Base-by-base conservation (phyloP, 1,140 invertebrate genomes). In the Colletes gigas region DNA sequence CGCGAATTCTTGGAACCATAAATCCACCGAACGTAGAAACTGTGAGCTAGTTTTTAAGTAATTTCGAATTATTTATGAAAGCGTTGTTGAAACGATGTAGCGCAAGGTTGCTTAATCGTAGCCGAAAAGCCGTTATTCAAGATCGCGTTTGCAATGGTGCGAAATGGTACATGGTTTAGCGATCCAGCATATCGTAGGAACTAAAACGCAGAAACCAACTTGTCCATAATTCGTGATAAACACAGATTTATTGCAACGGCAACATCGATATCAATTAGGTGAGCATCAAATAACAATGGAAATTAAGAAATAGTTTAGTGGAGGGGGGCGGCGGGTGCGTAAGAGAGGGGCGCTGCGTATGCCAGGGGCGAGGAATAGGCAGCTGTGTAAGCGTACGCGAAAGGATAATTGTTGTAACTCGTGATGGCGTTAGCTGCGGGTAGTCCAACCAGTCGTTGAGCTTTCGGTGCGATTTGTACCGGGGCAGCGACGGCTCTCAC, bases 361-460 rank as follows among this genome's bases (percentile, higher is more conserved):
- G 92, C 89, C 3, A 92, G 57, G 1, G 93, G 92, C 14, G 92
- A 93, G 8, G 89, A 88, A 65, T 90, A 93, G 8, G 91, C 88
- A 5, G 90, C 84, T 7, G 90, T 86, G 39, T 92, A 92, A 1
- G 90, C 60, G 30, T 41, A 63, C 4, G 60, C 60, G 14, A 63
- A 7, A 7, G 60, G 60, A 30, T 63, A 63, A 15, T 30, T 63
- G 4, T 30, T 17, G 30, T 63, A 92, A 19, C 90, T 79, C 47
- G 89, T 81, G 41, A 89, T 41, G 8, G 86, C 81, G 55, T 44
- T 85, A 57, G 84, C 83, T 8, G 75, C 74, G 17, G 88, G 85
- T 30, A 86, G 69, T 0, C 70, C 75, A 54, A 88, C 80, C 67
- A 89, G 57, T 82, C 83, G 76, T 6, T 83, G 65, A 68, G 78